Base-by-base conservation (phyloP, 1,140 invertebrate genomes). In the Cotesia vestalis region DNA sequence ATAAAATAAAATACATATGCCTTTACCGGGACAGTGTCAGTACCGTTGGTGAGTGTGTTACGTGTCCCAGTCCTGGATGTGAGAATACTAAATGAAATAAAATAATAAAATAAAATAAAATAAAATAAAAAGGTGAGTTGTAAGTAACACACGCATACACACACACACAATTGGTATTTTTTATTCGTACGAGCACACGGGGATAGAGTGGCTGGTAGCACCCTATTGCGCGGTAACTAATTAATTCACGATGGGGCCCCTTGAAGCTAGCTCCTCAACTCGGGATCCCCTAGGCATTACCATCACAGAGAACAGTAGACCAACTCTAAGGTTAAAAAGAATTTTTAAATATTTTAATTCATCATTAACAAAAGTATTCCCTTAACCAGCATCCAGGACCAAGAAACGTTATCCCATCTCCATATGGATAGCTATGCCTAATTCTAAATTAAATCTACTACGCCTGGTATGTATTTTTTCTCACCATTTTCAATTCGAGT, bases 181-280 rank as follows among this genome's bases (percentile, higher is more conserved):
- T 27, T 27, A 55, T 55, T 55, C 53, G 35, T 46, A 8, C 40
- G 40, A 27, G 27, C 27, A 46, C 40, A 46, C 40, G 40, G 40
- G 40, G 6, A 46, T 46, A 46, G 6, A 46, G 40, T 46, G 40
- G 40, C 40, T 27, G 11, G 70, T 51, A 71, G 68, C 75, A 77
- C 78, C 78, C 77, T 72, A 76, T 78, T 69, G 80, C 69, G 78
- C 81, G 78, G 79, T 70, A 75, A 74, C 76, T 82, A 82, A 84
- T 84, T 82, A 83, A 84, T 83, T 81, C 79, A 77, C 82, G 78
- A 80, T 81, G 75, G 80, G 79, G 78, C 77, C 76, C 75, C 75
- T 67, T 46, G 12, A 20, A 59, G 27, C 57, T 59, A 59, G 66
- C 35, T 51, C 53, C 66, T 67, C 52, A 27, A 53, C 62, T 36